Percentiles rank a stretch among this genome's conserved stretches.
Evolutionary conservation across 2,797 vertebrate species (phyloP).

Genomic region (Yasuhikotakia modesta): DNA sequence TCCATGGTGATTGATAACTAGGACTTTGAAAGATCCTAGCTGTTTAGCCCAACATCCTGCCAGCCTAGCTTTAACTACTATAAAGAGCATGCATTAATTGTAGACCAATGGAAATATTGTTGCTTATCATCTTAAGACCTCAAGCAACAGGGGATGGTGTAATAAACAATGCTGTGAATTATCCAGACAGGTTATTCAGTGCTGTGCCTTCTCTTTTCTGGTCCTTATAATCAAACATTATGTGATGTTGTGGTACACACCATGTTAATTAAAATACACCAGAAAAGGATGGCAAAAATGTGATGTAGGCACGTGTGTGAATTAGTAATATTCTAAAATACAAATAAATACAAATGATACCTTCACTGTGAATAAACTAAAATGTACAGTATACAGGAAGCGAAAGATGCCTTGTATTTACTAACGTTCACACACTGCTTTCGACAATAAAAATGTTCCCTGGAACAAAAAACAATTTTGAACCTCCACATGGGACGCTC

Average conservation of each 20-base stretch:
- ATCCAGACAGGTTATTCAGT: neutral
- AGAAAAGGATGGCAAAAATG: no score
- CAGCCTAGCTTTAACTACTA: neutral
- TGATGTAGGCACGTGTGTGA: no score
- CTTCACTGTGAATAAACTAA: no score
- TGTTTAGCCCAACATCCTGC: conserved; percentile 23
- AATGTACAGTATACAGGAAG: no score
- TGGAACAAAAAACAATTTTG: neutral
- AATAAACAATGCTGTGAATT: neutral
- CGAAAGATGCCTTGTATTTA: neutral
- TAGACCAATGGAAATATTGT: neutral
- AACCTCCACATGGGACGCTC: conserved; percentile 33
- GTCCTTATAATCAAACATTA: neutral
- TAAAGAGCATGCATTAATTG: neutral
- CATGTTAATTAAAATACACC: neutral
- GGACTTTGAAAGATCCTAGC: conserved; percentile 67
- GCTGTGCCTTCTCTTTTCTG: neutral
- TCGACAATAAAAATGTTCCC: conserved; percentile 1
- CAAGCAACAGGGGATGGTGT: neutral
- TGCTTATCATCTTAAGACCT: neutral
- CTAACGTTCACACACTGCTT: neutral
- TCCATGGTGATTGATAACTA: conserved; percentile 69
- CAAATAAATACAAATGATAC: no score
- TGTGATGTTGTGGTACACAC: neutral
- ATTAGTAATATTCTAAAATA: neutral